A percentile compares a stretch with the other conserved stretches of the same genome.
Evolutionary conservation across 2,888 invertebrate genomes (phyloP).

Genomic region (Dryomyza anilis): DNA sequence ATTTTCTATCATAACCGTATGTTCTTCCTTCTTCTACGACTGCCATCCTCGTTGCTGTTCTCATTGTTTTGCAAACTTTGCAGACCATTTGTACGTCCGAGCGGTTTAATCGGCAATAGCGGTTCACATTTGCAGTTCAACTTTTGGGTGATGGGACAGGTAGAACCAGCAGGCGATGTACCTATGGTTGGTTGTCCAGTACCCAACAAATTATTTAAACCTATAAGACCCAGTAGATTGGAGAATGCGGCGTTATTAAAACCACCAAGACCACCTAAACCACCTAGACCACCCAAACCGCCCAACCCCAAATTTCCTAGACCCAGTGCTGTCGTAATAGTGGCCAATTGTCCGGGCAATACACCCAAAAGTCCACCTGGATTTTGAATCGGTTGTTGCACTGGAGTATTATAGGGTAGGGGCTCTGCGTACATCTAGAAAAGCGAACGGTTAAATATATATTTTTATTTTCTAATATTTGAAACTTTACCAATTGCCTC

Average conservation of each 20-base stretch:
- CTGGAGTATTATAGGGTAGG: no score
- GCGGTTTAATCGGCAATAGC: slow-evolving; percentile 23
- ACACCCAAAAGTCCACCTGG: slow-evolving; percentile 15
- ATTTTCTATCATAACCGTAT: no score
- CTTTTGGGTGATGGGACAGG: slow-evolving; percentile 43
- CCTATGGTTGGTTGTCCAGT: slow-evolving; percentile 5
- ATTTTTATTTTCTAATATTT: not conserved
- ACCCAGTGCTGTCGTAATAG: slow-evolving; percentile 25
- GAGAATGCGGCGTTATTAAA: not conserved
- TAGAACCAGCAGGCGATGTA: slow-evolving; percentile 14
- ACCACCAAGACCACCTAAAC: slow-evolving; percentile 14
- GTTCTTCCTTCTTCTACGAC: slow-evolving; percentile 44
- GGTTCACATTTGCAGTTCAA: slow-evolving; percentile 48
- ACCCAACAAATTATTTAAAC: not conserved
- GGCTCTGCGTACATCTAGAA: no score
- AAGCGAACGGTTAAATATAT: no score
- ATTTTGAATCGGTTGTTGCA: no score
- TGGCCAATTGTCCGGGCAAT: slow-evolving; percentile 36
- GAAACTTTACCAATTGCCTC: not conserved
- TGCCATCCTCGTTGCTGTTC: slow-evolving; percentile 42
- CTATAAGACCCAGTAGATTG: slow-evolving; percentile 13
- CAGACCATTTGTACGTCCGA: not conserved
- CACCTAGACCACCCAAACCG: slow-evolving; percentile 36
- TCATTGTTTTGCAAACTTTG: slow-evolving; percentile 45
- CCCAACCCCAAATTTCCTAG: slow-evolving; percentile 38